These are phyloP conservation scores for Teleogryllus occipitalis DNA, from an alignment of 1,140 invertebrate genomes.

Conservation along the genomic window DNA sequence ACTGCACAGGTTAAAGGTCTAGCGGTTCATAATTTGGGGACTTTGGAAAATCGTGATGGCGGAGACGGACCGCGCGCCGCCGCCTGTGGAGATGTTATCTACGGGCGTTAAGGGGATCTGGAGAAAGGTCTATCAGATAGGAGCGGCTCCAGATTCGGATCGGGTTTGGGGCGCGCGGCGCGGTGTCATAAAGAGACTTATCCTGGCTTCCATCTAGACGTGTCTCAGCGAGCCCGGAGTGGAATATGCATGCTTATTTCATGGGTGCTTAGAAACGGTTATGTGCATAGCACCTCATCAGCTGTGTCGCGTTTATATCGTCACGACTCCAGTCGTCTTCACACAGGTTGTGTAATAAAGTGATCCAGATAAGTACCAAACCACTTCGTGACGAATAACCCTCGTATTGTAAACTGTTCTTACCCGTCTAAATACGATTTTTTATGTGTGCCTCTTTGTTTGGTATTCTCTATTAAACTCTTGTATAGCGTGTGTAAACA, in stretches of 20 bases:
- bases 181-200: neutral
- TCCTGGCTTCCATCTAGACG: neutral
- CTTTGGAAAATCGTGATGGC: neutral
- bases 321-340: too few species aligned
- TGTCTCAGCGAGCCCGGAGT: neutral
- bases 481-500: too few species aligned
- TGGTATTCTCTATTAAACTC: too few species aligned
- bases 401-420: too few species aligned
- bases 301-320: neutral
- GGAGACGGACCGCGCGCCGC: too few species aligned
- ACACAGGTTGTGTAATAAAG: too few species aligned
- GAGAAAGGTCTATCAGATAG: neutral
- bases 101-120: neutral
- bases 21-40: neutral
- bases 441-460: too few species aligned
- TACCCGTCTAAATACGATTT: too few species aligned
- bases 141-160: neutral
- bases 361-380: too few species aligned
- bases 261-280: neutral
- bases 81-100: neutral
- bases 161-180: neutral
- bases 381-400: too few species aligned
- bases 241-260: neutral
- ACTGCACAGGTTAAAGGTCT: neutral
- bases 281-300: neutral